These are phyloP conservation scores for Bombus confusus DNA, from an alignment of 1,140 invertebrate species.

Conservation along the genomic window DNA sequence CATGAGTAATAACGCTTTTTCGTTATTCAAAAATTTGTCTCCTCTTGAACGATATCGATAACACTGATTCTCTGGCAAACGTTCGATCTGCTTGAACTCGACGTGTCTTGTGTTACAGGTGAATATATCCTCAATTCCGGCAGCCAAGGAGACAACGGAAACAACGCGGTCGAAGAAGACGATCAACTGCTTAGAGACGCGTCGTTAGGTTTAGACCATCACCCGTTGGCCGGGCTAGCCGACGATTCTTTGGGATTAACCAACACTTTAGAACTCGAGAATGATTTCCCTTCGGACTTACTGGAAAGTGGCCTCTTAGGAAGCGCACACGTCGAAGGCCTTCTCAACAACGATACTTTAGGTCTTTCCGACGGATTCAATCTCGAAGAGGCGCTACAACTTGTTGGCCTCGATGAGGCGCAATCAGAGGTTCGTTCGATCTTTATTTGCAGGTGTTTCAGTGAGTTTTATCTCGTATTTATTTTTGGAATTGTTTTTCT, in stretches of 20 bases:
- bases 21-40: background rate
- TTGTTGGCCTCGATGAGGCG: constrained; percentile 88
- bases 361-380: constrained; percentile 85
- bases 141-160: constrained; percentile 59
- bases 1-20: background rate
- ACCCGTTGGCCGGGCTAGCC: constrained; percentile 73
- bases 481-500: background rate
- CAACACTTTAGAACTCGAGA: constrained; percentile 77
- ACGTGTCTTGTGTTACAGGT: constrained; percentile 65
- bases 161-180: constrained; percentile 65
- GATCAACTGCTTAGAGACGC: constrained; percentile 71
- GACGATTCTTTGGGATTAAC: constrained; percentile 78
- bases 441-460: background rate
- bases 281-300: constrained; percentile 80
- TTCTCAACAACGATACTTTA: constrained; percentile 78
- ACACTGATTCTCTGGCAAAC: background rate
- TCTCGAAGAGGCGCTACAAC: constrained; percentile 88
- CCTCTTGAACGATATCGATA: background rate
- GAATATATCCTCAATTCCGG: constrained; percentile 78
- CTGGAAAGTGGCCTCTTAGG: constrained; percentile 75
- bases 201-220: constrained; percentile 74
- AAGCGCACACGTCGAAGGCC: constrained; percentile 73
- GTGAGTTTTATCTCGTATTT: background rate
- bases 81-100: background rate
- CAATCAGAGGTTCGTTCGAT: constrained; percentile 79